These are phyloP conservation scores for Lutjanus argentimaculatus DNA, from an alignment of 2,797 vertebrate genomes.

Conservation along the genomic window DNA sequence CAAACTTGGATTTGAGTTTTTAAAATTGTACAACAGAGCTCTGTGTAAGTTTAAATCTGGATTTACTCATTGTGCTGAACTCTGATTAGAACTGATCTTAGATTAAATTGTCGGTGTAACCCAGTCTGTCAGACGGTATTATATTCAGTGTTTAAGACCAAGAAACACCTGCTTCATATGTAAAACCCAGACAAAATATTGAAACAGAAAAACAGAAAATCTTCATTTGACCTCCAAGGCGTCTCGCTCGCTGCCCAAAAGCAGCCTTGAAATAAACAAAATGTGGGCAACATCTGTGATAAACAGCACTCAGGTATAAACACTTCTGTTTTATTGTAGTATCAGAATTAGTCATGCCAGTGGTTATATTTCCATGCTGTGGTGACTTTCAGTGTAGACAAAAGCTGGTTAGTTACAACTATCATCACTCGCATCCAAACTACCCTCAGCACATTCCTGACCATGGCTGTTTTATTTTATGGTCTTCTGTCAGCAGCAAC, in stretches of 20 bases:
- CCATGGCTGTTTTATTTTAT: slow-evolving; percentile 8
- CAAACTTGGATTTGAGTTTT: too few relatives aligned
- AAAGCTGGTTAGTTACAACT: slow-evolving; percentile 67
- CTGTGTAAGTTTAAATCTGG: too few relatives aligned
- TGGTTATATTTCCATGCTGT: slow-evolving; percentile 79
- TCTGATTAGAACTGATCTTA: too few relatives aligned
- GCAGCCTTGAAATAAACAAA: not conserved
- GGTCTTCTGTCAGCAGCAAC: slow-evolving; percentile 52
- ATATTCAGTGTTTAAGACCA: too few relatives aligned
- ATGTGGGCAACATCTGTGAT: slow-evolving; percentile 2
- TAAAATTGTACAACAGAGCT: too few relatives aligned
- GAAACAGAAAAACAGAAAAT: not conserved
- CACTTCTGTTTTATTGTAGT: slow-evolving; percentile 79
- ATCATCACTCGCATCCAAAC: slow-evolving; percentile 49
- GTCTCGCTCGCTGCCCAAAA: not conserved
- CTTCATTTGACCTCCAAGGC: not conserved
- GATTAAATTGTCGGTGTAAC: too few relatives aligned
- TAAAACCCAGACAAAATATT: not conserved
- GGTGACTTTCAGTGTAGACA: slow-evolving; percentile 76
- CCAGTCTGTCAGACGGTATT: not conserved
- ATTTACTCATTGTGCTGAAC: too few relatives aligned
- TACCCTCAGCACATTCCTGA: slow-evolving; percentile 41
- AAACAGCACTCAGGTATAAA: slow-evolving; percentile 66
- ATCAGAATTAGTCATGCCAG: slow-evolving; percentile 81
- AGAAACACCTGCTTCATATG: not conserved